These are phyloP conservation scores for Laticauda laticaudata DNA, from an alignment of 2,113 vertebrate species.

Conservation along the genomic window DNA sequence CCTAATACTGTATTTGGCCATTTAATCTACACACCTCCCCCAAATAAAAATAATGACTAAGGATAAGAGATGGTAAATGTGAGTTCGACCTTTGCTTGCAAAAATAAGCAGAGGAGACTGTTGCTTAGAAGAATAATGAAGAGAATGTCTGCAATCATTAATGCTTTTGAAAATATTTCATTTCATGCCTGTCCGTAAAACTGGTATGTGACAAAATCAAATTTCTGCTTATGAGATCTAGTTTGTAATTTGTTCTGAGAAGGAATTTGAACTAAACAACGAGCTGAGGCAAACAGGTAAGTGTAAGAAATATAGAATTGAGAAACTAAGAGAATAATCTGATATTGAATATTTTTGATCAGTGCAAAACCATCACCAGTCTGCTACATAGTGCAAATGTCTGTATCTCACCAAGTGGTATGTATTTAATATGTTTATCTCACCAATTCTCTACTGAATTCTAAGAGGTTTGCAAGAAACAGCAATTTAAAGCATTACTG, in stretches of 20 bases:
- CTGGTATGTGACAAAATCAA: not conserved
- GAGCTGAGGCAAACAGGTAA: not conserved
- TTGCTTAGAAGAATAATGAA: not conserved
- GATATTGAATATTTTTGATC: not conserved
- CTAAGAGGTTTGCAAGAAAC: not conserved
- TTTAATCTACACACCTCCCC: not conserved
- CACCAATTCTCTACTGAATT: not conserved
- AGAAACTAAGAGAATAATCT: not conserved
- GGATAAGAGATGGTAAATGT: not conserved
- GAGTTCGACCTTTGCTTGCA: not conserved
- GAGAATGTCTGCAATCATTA: not conserved
- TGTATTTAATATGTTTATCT: not conserved
- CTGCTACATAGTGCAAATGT: not conserved
- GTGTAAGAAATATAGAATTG: not conserved
- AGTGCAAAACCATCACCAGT: not conserved
- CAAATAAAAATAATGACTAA: not conserved
- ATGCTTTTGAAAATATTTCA: not conserved
- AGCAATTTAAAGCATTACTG: not conserved
- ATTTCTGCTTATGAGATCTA: not conserved
- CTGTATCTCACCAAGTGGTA: not conserved
- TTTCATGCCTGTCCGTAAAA: not conserved
- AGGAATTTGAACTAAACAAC: not conserved
- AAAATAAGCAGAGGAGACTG: not conserved
- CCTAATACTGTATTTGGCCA: not conserved
- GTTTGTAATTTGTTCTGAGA: not conserved